Evolutionary conservation across 2,113 vertebrate genomes (phyloP).

Genomic region (Ochotona princeps): DNA sequence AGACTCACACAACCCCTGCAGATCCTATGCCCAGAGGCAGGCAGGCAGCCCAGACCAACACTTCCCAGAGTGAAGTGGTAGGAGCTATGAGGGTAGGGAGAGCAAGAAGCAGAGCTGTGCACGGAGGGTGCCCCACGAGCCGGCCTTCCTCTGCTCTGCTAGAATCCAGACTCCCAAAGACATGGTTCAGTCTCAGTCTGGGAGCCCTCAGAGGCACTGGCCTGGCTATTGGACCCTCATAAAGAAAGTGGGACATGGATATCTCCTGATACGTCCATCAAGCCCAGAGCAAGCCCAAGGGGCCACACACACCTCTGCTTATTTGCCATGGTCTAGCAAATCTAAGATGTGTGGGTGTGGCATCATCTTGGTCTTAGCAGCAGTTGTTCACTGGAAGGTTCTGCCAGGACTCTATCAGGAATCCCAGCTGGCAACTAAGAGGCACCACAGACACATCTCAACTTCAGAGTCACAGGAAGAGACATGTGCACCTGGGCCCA

Average conservation of each 20-base stretch:
- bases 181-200: background rate
- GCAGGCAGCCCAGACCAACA: background rate
- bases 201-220: background rate
- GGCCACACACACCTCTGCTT: slow-evolving; percentile 48
- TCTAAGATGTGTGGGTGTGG: slow-evolving; percentile 70
- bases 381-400: slow-evolving; percentile 57
- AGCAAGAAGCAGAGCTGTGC: slow-evolving; percentile 9
- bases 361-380: slow-evolving; percentile 64
- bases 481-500: slow-evolving; percentile 57
- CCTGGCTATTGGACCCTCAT: background rate
- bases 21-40: background rate
- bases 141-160: background rate
- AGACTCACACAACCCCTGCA: background rate
- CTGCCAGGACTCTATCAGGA: slow-evolving; percentile 60
- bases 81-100: background rate
- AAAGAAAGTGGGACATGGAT: background rate
- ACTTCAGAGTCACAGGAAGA: slow-evolving; percentile 62
- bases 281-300: slow-evolving; percentile 20
- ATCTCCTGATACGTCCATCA: background rate
- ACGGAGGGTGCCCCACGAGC: background rate
- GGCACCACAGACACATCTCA: slow-evolving; percentile 67
- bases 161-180: background rate
- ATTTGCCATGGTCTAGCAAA: slow-evolving; percentile 77
- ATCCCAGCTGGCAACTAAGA: slow-evolving; percentile 69
- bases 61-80: background rate